These are phyloP conservation scores for Drosophila equinoxialis DNA, from an alignment of 1,140 invertebrate species.

Conservation along the genomic window DNA sequence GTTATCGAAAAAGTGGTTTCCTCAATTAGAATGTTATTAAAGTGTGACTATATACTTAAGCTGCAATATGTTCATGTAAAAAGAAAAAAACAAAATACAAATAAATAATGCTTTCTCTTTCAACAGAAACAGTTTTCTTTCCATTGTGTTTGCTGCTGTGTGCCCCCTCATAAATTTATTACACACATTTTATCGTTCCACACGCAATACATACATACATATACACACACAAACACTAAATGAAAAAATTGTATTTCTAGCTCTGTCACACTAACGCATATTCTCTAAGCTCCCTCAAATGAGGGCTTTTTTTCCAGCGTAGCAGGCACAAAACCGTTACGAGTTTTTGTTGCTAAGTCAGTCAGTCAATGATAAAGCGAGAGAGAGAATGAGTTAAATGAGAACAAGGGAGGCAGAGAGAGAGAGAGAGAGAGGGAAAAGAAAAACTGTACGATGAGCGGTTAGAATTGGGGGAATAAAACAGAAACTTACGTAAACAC, in stretches of 20 bases:
- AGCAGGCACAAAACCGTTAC: slow-evolving; percentile 62
- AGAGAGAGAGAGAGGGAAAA: slow-evolving; percentile 3
- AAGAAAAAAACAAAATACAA: slow-evolving; percentile 33
- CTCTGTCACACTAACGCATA: slow-evolving; percentile 57
- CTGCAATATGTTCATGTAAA: slow-evolving; percentile 64
- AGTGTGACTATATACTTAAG: slow-evolving; percentile 62
- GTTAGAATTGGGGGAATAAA: slow-evolving; percentile 33
- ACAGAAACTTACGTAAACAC: slow-evolving; percentile 60
- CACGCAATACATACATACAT: slow-evolving; percentile 26
- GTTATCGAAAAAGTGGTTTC: not conserved
- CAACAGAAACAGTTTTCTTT: slow-evolving; percentile 58
- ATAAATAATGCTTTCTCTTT: slow-evolving; percentile 62
- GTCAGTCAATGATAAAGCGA: slow-evolving; percentile 46
- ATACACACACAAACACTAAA: not conserved
- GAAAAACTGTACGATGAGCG: slow-evolving; percentile 55
- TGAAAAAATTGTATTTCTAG: slow-evolving; percentile 41
- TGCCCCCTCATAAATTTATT: slow-evolving; percentile 42
- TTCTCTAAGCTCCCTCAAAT: slow-evolving; percentile 46
- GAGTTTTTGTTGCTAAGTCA: slow-evolving; percentile 71
- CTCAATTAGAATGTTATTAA: slow-evolving; percentile 26
- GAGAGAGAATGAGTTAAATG: slow-evolving; percentile 4
- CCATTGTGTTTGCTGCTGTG: slow-evolving; percentile 11
- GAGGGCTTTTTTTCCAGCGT: slow-evolving; percentile 51
- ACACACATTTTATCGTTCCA: slow-evolving; percentile 51
- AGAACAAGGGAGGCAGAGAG: slow-evolving; percentile 11